These are phyloP conservation scores for Caracal caracal DNA, from an alignment of 2,113 vertebrate species.

Conservation along the genomic window DNA sequence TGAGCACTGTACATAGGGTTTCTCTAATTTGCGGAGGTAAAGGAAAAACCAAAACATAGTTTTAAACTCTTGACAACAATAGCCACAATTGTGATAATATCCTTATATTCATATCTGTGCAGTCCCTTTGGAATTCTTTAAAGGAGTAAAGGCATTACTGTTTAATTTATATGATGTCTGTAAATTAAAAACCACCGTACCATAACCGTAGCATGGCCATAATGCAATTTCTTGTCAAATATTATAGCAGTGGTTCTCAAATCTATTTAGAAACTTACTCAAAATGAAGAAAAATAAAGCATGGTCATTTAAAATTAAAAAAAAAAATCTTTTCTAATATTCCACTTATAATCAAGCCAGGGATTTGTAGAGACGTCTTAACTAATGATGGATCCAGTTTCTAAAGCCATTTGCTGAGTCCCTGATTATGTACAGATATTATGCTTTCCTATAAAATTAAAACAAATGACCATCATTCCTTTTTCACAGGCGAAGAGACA, in stretches of 20 bases:
- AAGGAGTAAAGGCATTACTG: background rate
- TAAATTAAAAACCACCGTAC: background rate
- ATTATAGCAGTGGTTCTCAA: background rate
- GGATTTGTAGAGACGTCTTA: background rate
- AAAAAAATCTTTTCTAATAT: background rate
- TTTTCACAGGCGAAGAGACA: background rate
- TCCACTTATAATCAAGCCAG: background rate
- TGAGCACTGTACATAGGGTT: background rate
- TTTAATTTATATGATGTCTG: background rate
- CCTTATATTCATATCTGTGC: background rate
- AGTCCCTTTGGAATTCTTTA: background rate
- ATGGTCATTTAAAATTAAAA: background rate
- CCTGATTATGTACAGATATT: background rate
- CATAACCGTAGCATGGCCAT: background rate
- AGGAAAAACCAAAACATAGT: background rate
- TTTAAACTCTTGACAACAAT: background rate
- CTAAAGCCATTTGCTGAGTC: background rate
- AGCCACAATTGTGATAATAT: background rate
- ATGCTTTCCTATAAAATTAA: background rate
- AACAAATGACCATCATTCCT: background rate
- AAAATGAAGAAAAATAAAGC: background rate
- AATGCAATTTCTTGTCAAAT: slow-evolving; percentile 1
- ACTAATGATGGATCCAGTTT: background rate
- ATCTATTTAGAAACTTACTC: background rate
- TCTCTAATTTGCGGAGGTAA: background rate